Conservation (phyloP, 2,113 vertebrate genomes). For the Machaerirhynchus nigripectus region DNA sequence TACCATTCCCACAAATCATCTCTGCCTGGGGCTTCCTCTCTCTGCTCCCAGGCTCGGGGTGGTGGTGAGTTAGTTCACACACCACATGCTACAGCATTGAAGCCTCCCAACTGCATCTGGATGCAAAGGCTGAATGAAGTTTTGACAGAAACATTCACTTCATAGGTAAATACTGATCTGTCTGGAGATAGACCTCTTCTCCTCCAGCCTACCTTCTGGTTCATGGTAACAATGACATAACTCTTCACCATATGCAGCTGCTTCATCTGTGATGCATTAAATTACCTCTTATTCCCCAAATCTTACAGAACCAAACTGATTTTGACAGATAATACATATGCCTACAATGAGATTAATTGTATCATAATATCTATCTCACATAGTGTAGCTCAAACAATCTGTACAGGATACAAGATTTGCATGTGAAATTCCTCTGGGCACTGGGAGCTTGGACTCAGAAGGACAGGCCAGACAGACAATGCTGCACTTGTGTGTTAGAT, state of each 20-base stretch:
- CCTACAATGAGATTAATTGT: neutral
- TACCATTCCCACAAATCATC: neutral
- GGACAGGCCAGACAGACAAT: neutral
- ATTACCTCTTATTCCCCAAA: neutral
- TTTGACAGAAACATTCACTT: neutral
- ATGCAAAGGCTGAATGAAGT: neutral
- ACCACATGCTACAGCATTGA: neutral
- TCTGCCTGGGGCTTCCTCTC: neutral
- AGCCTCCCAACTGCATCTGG: neutral
- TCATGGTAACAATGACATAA: neutral
- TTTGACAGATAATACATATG: neutral
- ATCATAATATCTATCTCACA: neutral
- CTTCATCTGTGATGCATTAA: constrained; percentile 8
- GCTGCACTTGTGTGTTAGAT: neutral
- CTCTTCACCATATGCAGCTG: neutral
- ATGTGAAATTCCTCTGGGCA: neutral
- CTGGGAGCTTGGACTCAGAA: neutral
- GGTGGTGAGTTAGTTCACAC: neutral
- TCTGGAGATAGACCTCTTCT: neutral
- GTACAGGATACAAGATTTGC: neutral
- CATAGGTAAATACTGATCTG: neutral
- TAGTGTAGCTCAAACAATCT: neutral
- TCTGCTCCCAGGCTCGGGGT: neutral
- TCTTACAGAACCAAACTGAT: neutral
- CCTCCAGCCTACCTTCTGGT: neutral